Percentiles rank a stretch among this genome's conserved stretches.
Evolutionary conservation across 37 sponge, comb jelly and placozoan species (phyloP).

Genomic region (Ianthella basta): DNA sequence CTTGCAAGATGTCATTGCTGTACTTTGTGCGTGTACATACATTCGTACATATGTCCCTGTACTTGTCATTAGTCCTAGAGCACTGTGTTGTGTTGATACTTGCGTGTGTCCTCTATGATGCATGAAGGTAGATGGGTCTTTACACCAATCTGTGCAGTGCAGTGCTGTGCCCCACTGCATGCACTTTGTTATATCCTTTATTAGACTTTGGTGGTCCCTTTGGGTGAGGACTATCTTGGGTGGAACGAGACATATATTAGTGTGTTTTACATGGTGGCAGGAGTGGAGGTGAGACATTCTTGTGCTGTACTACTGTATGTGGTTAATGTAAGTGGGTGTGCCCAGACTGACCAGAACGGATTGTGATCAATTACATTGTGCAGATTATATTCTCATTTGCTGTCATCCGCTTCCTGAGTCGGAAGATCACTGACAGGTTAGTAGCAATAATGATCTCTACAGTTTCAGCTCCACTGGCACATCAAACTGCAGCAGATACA

Average conservation of each 20-base stretch:
- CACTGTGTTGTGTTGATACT: not conserved
- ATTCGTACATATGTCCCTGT: no score
- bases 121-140: no score
- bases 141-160: not conserved
- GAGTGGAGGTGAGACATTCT: constrained; percentile 49
- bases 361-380: not conserved
- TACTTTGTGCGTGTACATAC: no score
- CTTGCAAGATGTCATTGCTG: no score
- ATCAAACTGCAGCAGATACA: no score
- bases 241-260: constrained; percentile 74
- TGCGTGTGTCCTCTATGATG: not conserved
- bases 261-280: constrained; percentile 75
- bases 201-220: constrained; percentile 79
- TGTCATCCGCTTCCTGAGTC: constrained; percentile 39
- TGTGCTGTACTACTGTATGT: constrained; percentile 24
- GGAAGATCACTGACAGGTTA: constrained; percentile 62
- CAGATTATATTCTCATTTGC: constrained; percentile 62
- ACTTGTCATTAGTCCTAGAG: no score
- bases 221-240: constrained; percentile 50
- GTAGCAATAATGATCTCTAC: not conserved
- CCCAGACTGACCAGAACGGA: not conserved
- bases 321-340: constrained; percentile 25
- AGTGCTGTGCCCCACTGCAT: not conserved
- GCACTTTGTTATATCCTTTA: not conserved
- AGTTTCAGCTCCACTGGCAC: not conserved